Conservation (phyloP, 2,888 invertebrate genomes). For the Mongoloraphidia duomilia region DNA sequence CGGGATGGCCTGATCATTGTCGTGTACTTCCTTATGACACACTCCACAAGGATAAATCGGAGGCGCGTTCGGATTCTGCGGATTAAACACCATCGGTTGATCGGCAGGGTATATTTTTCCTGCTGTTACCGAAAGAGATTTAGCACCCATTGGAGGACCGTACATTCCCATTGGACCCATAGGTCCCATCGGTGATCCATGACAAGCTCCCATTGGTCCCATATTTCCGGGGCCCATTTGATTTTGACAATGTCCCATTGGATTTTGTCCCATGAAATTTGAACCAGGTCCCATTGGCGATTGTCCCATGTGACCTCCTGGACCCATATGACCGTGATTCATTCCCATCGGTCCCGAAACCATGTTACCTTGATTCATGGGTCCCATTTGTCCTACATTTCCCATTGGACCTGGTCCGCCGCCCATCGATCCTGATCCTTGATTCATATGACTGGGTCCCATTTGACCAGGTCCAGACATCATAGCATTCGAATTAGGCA, state of each 20-base stretch:
- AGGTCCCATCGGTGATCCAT: constrained; percentile 28
- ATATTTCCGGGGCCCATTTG: constrained; percentile 32
- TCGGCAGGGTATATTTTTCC: constrained; percentile 89
- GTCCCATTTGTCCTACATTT: constrained; percentile 17
- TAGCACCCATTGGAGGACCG: constrained; percentile 51
- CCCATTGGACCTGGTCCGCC: constrained; percentile 34
- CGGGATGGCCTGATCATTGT: constrained; percentile 94
- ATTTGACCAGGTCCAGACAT: constrained; percentile 26
- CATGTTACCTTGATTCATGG: constrained; percentile 13
- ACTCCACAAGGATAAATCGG: constrained; percentile 96
- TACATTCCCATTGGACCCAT: constrained; percentile 42
- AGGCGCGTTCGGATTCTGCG: constrained; percentile 95
- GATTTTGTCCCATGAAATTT: constrained; percentile 5
- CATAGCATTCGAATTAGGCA: constrained; percentile 27
- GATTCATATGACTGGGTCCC: constrained; percentile 35
- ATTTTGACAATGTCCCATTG: constrained; percentile 23
- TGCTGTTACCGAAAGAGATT: constrained; percentile 84
- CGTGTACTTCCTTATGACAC: constrained; percentile 96
- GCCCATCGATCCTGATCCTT: constrained; percentile 35
- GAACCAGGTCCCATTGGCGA: constrained; percentile 10
- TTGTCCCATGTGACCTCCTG: constrained; percentile 21
- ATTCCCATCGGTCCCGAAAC: constrained; percentile 23
- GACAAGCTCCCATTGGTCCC: constrained; percentile 24
- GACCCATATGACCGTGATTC: constrained; percentile 13
- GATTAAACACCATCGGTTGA: constrained; percentile 95